Conservation (phyloP, 2,113 vertebrate genomes). For the Pangasianodon gigas region DNA sequence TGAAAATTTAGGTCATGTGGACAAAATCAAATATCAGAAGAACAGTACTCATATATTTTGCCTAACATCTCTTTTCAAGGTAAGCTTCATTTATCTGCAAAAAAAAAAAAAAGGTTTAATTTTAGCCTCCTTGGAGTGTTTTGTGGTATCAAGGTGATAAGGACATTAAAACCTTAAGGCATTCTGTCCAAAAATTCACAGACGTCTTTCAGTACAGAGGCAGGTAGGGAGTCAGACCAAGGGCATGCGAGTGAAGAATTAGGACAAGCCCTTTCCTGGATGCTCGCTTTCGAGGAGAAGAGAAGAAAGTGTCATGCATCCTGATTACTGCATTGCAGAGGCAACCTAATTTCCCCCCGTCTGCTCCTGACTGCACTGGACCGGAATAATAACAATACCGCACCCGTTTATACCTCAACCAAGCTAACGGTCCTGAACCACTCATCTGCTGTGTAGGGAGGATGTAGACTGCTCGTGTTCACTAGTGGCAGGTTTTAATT, state of each 20-base stretch:
- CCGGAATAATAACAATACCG: conserved; percentile 28
- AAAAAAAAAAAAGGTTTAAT: not conserved
- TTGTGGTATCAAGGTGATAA: not conserved
- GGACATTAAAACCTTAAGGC: not conserved
- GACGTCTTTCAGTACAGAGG: not conserved
- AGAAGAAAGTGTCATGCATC: not conserved
- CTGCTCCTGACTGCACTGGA: not conserved
- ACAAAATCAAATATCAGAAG: not conserved
- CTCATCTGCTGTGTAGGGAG: not conserved
- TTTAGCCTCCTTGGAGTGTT: not conserved
- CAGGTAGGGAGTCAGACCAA: not conserved
- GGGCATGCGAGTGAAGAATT: not conserved
- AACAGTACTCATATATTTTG: not conserved
- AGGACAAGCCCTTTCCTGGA: not conserved
- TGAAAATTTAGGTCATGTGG: not conserved
- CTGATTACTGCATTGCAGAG: conserved; percentile 40
- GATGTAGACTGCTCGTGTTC: not conserved
- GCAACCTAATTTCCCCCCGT: conserved; percentile 25
- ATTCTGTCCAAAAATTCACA: not conserved
- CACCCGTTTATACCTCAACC: not conserved
- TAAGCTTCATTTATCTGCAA: not conserved
- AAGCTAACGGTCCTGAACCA: no score
- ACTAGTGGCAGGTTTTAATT: not conserved
- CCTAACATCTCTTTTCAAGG: not conserved
- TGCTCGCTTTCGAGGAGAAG: not conserved